Evolutionary conservation across 2,888 invertebrate species (phyloP).

Genomic region (Lypha dubia): DNA sequence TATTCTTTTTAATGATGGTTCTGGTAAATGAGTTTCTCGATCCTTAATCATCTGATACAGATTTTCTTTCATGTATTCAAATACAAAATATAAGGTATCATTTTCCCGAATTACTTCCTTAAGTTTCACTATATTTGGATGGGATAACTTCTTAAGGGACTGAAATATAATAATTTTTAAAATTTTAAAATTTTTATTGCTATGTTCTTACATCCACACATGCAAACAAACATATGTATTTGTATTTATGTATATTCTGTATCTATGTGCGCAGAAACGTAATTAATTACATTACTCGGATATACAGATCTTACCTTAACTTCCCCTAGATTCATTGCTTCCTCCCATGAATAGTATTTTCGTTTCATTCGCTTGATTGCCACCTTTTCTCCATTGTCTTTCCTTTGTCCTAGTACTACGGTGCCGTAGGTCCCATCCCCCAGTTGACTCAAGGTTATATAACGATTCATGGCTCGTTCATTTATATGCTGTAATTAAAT

Average conservation of each 20-base stretch:
- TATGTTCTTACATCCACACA: neutral
- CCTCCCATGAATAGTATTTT: constrained; percentile 99
- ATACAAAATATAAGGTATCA: constrained; percentile 98
- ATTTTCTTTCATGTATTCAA: constrained; percentile 99
- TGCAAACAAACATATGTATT: neutral
- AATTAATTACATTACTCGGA: neutral
- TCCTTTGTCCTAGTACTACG: constrained; percentile 96
- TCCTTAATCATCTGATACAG: constrained; percentile 99
- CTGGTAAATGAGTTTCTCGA: constrained; percentile 93
- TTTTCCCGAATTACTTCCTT: constrained; percentile 99
- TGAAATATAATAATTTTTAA: constrained; percentile 84
- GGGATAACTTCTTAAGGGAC: constrained; percentile 98
- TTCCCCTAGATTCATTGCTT: constrained; percentile 98
- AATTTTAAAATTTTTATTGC: neutral
- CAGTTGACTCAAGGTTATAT: constrained; percentile 95
- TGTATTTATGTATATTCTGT: too few relatives aligned
- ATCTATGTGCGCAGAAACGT: neutral
- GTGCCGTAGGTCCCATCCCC: constrained; percentile 99
- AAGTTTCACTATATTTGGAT: constrained; percentile 98
- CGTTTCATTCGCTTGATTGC: constrained; percentile 99
- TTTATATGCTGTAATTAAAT: constrained; percentile 32
- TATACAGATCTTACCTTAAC: constrained; percentile 89
- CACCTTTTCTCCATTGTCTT: constrained; percentile 98
- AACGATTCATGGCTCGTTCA: constrained; percentile 90
- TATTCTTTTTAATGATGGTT: constrained; percentile 96